Conservation (phyloP, 2,888 invertebrate genomes). For the Lepidocyrtinus sp. region DNA sequence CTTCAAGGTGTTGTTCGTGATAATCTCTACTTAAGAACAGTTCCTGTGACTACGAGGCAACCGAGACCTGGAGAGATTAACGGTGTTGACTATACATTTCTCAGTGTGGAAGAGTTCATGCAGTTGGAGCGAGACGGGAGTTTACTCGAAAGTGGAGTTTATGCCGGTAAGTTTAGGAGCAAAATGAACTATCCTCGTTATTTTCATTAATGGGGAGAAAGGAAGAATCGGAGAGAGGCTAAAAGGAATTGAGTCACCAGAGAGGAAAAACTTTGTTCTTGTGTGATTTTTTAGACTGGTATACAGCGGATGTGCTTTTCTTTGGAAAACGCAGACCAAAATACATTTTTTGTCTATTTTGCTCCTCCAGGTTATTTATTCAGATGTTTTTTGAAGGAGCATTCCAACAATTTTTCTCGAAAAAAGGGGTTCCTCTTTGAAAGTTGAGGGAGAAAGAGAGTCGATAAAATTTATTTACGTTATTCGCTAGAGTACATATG, state of each 20-base stretch:
- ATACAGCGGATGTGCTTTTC: not conserved
- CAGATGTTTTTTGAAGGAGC: not conserved
- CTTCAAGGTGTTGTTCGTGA: constrained; percentile 78
- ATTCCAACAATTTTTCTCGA: not conserved
- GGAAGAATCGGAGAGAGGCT: not conserved
- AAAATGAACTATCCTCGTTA: not conserved
- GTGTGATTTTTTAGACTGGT: not conserved
- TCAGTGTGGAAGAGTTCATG: constrained; percentile 76
- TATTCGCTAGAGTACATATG: constrained; percentile 4
- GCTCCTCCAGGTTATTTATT: constrained; percentile 2
- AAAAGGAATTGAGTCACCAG: too few species aligned
- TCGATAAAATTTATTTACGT: not conserved
- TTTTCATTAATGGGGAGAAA: constrained; percentile 17
- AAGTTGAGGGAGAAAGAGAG: not conserved
- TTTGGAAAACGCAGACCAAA: constrained; percentile 1
- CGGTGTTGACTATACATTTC: constrained; percentile 78
- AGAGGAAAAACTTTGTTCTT: constrained; percentile 13
- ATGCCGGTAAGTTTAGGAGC: constrained; percentile 74
- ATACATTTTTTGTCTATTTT: not conserved
- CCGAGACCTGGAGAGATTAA: constrained; percentile 77
- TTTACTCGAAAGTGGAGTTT: constrained; percentile 78
- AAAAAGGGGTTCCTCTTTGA: not conserved
- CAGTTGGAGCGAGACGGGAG: constrained; percentile 76
- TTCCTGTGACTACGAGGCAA: constrained; percentile 78
- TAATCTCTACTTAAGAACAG: constrained; percentile 78